A percentile compares a stretch with the other conserved stretches of the same genome.
These are phyloP conservation scores for Luperina nickerlii DNA, from an alignment of 2,888 invertebrate genomes.

Conservation along the genomic window DNA sequence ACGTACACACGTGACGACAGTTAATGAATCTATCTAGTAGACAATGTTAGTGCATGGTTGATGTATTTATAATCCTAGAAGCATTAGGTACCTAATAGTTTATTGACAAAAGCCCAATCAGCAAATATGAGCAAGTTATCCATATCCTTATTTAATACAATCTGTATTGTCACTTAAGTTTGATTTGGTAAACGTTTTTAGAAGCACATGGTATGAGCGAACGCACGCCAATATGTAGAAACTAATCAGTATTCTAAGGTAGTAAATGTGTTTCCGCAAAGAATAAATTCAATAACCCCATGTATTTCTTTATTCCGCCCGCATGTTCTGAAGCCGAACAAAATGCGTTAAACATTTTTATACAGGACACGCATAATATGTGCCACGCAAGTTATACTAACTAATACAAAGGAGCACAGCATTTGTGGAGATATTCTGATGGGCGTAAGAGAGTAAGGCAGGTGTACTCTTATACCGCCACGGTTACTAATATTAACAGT, in stretches of 20 bases:
- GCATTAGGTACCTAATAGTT: neutral
- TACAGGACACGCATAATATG: slow-evolving; percentile 36
- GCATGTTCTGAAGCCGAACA: slow-evolving; percentile 34
- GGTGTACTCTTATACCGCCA: neutral
- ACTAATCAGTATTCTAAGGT: slow-evolving; percentile 28
- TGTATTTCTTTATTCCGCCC: slow-evolving; percentile 44
- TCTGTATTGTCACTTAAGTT: neutral
- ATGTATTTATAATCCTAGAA: slow-evolving; percentile 7
- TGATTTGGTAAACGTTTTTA: slow-evolving; percentile 8
- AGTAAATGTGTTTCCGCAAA: slow-evolving; percentile 44
- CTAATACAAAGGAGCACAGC: slow-evolving; percentile 9
- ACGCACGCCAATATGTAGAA: slow-evolving; percentile 7
- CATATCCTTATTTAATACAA: neutral
- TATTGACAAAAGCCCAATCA: slow-evolving; percentile 1
- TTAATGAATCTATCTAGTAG: slow-evolving; percentile 18
- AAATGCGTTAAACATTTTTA: slow-evolving; percentile 19
- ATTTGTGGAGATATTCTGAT: neutral
- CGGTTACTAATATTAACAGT: slow-evolving; percentile 12
- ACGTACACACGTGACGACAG: slow-evolving; percentile 43
- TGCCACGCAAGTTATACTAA: slow-evolving; percentile 20
- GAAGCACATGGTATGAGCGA: neutral
- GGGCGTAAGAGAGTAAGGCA: neutral
- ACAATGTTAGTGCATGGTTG: slow-evolving; percentile 19
- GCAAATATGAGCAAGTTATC: neutral
- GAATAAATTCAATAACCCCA: slow-evolving; percentile 50